Evolutionary conservation across 2,888 invertebrate genomes (phyloP), one percentile per base, ranked within the genome.

Genomic region (Standfussiana lucernea): DNA sequence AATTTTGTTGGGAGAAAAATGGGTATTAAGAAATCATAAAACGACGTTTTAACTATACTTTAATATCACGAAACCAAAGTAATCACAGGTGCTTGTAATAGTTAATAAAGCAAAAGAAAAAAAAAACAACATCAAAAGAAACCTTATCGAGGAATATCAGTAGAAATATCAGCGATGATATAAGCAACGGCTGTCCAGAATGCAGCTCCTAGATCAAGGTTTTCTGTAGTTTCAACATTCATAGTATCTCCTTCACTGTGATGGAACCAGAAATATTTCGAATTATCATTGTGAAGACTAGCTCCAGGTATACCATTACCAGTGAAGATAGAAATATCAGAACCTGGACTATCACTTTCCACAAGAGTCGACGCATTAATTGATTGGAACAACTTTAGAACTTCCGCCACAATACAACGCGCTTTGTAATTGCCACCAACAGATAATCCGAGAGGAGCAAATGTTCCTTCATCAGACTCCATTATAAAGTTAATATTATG

Each of bases 401-500:
- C 95, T 95, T 98, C 97, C 84, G 97, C 93, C 65, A 98, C 93
- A 76, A 98, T 97, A 88, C 98, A 98, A 71, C 96, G 97, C 0
- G 98, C 97, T 85, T 97, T 92, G 64, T 96, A 90, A 53, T 95
- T 97, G 64, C 98, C 98, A n/a, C 96, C 95, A 87, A 98, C 98
- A 71, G 95, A 95, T 11, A 98, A 94, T 21, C 98, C 98, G 10
- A 96, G 90, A 0, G 98, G 98, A 28, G 97, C 97, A 90, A 98
- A 99, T 2, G 98, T 98, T 8, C 99, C 99, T 89, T 97, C 97
- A 92, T 99, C 98, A 0, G 98, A 98, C 94, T 99, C 98, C 97
- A 98, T 98, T 2, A 98, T 97, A 70, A 98, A 97, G 90, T 98
- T 98, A 77, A 98, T 97, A 85, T 98, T 97, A 7, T 97, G 91